A percentile compares a stretch with the other conserved stretches of the same genome.
Evolutionary conservation across 2,797 vertebrate genomes (phyloP).

Genomic region (Rachycentron canadum): DNA sequence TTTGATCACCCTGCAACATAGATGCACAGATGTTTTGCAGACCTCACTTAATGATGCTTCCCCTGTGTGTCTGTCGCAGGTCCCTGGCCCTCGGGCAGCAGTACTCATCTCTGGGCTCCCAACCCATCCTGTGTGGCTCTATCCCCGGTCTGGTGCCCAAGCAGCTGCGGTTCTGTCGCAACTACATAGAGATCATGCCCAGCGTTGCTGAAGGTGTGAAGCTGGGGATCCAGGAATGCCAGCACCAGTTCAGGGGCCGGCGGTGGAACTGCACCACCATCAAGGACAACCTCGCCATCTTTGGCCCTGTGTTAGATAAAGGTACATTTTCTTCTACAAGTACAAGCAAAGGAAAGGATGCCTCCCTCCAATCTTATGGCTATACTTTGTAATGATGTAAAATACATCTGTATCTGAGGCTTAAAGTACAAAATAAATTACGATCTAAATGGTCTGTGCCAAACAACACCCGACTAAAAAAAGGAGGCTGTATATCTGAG

Average conservation of each 20-base stretch:
- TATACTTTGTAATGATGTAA: not conserved
- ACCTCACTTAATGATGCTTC: not conserved
- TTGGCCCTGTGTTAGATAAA: conserved; percentile 97
- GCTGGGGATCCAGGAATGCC: conserved; percentile 96
- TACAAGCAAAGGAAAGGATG: not conserved
- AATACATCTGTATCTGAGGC: not conserved
- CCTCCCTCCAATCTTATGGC: not conserved
- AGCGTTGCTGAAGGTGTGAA: conserved; percentile 96
- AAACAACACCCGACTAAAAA: conserved; percentile 24
- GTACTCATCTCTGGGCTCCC: conserved; percentile 92
- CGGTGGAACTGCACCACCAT: conserved; percentile 98
- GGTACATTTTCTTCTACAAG: conserved; percentile 79
- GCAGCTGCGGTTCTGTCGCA: conserved; percentile 97
- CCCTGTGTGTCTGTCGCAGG: conserved; percentile 82
- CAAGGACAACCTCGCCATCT: conserved; percentile 96
- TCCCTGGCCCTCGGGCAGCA: conserved; percentile 96
- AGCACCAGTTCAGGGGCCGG: conserved; percentile 96
- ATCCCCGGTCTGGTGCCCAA: conserved; percentile 98
- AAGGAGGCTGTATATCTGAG: conserved; percentile 13
- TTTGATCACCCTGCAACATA: not conserved
- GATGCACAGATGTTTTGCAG: not conserved
- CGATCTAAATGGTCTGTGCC: conserved; percentile 6
- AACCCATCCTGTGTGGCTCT: conserved; percentile 94
- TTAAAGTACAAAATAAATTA: not conserved
- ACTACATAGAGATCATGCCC: conserved; percentile 99